These are phyloP conservation scores for Acleris cristana DNA, from an alignment of 2,888 invertebrate genomes.

Conservation along the genomic window DNA sequence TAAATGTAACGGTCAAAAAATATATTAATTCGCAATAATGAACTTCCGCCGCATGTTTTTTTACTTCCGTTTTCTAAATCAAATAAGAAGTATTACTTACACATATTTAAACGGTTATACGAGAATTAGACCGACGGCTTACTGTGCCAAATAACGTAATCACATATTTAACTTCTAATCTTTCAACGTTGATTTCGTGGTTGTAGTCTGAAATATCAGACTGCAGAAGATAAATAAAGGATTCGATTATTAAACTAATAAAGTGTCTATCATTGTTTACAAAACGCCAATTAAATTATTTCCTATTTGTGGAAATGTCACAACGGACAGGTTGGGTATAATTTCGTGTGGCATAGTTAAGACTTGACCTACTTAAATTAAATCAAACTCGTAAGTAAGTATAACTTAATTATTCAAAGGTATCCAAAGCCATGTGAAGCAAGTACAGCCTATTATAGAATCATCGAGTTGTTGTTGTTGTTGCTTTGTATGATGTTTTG, in stretches of 20 bases:
- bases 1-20: no score
- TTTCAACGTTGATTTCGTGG: conserved; percentile 13
- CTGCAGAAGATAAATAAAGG: conserved; percentile 8
- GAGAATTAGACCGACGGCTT: conserved; percentile 20
- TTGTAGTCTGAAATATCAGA: conserved; percentile 29
- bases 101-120: conserved; percentile 22
- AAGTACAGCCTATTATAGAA: no score
- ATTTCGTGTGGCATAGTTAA: neutral
- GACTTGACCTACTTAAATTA: no score
- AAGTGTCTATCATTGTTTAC: conserved; percentile 23
- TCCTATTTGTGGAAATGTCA: neutral
- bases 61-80: conserved; percentile 22
- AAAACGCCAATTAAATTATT: conserved; percentile 17
- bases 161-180: conserved; percentile 29
- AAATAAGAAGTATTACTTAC: conserved; percentile 6
- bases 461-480: no score
- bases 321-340: neutral
- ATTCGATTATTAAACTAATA: conserved; percentile 25
- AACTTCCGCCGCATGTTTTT: no score
- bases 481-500: no score
- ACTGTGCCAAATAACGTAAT: conserved; percentile 13
- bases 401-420: no score
- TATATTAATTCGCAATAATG: no score
- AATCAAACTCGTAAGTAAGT: no score
- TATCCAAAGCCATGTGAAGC: no score